Evolutionary conservation across 1,140 invertebrate species (phyloP), one percentile per base, ranked within the genome.

Genomic region (Drosophila bipectinata): DNA sequence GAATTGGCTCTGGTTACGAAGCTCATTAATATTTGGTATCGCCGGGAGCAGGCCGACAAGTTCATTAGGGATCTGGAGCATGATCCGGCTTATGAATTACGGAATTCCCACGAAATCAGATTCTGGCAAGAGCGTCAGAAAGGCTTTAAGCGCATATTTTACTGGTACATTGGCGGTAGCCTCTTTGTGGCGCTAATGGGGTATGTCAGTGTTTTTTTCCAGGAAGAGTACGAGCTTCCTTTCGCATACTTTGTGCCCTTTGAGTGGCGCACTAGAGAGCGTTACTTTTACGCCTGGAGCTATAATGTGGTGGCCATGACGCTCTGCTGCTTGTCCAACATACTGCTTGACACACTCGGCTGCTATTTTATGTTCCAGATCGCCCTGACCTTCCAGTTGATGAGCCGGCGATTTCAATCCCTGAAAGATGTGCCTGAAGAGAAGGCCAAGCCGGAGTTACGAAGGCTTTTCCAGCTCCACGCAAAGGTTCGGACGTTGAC

Each of bases 341-440:
- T 53, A 12, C 55, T 68, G 10, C 63, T 91, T 34, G 90, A 91
- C 41, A 75, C 76, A 12, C 45, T 91, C 6, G 72, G 79, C 44
- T 91, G 89, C 32, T 91, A 79, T 34, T 90, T 80, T 12, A 79
- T 91, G 66, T 84, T 87, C 18, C 85, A 91, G 32, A 78, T 91
- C 5, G 67, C 69, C 0, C 18, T 73, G 10, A 51, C 90, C 7
- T 91, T 87, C n/a, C 62, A 67, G 1, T 18, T 90, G 3, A 51
- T 91, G 26, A 76, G 66, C 24, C 55, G 75, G 1, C 89, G 89
- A 6, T 58, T 91, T 2, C 10, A 49, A 30, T 55, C 55, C 0
- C 18, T 91, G n/a, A 47, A 56, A 21, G 9, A 55, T n/a, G 9
- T 41, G 0, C 3, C 64, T 0, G 84, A 91, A 24, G 6, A 30